A percentile compares a stretch with the other conserved stretches of the same genome.
These are phyloP conservation scores for Palloptera scutellata DNA, from an alignment of 2,888 invertebrate genomes.

Conservation along the genomic window DNA sequence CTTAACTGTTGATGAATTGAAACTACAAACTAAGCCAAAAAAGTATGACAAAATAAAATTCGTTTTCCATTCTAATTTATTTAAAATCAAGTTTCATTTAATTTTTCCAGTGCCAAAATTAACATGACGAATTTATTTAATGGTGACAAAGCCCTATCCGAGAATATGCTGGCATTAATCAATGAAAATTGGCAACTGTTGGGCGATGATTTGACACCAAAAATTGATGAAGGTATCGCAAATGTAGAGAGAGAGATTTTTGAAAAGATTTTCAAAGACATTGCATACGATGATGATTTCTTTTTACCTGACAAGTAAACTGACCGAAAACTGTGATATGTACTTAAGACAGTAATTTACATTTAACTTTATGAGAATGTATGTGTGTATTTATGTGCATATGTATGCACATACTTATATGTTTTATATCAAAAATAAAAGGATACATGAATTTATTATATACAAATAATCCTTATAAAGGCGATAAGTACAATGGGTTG, in stretches of 20 bases:
- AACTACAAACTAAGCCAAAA: slow-evolving; percentile 37
- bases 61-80: no score
- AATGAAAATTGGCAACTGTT: slow-evolving; percentile 49
- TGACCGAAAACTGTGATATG: no score
- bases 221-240: slow-evolving; percentile 39
- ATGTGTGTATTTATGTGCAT: no score
- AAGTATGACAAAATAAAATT: slow-evolving; percentile 38
- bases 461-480: no score
- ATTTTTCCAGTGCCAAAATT: slow-evolving; percentile 41
- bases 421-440: no score
- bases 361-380: no score
- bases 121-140: slow-evolving; percentile 50
- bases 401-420: no score
- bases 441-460: no score
- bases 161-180: slow-evolving; percentile 48
- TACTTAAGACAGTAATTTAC: no score
- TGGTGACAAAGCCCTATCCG: slow-evolving; percentile 44
- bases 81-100: not conserved
- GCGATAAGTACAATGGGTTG: no score
- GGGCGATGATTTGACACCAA: slow-evolving; percentile 46
- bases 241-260: slow-evolving; percentile 20
- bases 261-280: slow-evolving; percentile 36
- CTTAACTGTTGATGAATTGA: slow-evolving; percentile 41
- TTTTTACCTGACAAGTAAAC: slow-evolving; percentile 40
- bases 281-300: slow-evolving; percentile 49